Percentiles rank a stretch among this genome's conserved stretches.
Evolutionary conservation across 2,113 vertebrate genomes (phyloP).

Genomic region (Notarius lentiginosus): DNA sequence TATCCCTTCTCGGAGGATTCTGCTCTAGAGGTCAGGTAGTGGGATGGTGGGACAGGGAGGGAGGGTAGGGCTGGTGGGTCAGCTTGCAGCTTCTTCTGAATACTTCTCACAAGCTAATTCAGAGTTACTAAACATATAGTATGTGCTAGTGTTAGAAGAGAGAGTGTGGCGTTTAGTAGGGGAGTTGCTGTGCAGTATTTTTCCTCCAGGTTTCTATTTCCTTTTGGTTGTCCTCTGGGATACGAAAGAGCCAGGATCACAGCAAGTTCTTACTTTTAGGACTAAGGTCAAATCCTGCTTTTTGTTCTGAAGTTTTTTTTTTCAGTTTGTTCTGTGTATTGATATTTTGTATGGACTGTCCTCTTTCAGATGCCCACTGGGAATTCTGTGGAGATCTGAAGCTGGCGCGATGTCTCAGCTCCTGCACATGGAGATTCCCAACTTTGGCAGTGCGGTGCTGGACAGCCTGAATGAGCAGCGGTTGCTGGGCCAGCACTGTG

Average conservation of each 20-base stretch:
- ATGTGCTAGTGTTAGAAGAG: conserved; percentile 44
- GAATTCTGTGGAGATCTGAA: conserved; percentile 54
- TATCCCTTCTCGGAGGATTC: conserved; percentile 53
- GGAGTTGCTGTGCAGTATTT: conserved; percentile 56
- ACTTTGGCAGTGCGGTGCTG: conserved; percentile 92
- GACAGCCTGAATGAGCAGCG: conserved; percentile 94
- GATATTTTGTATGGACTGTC: conserved; percentile 28
- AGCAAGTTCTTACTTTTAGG: conserved; percentile 35
- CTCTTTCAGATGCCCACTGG: conserved; percentile 75
- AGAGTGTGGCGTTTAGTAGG: conserved; percentile 40
- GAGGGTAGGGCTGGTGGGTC: conserved; percentile 45
- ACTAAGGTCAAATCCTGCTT: conserved; percentile 24
- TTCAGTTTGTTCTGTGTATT: conserved; percentile 1
- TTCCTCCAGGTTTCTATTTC: conserved; percentile 44
- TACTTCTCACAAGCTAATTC: conserved; percentile 48
- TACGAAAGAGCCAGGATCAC: conserved; percentile 25
- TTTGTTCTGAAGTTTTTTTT: conserved; percentile 26
- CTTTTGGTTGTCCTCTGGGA: conserved; percentile 37
- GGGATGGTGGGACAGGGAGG: conserved; percentile 43
- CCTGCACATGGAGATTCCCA: conserved; percentile 94
- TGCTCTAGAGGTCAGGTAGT: conserved; percentile 57
- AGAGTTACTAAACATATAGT: conserved; percentile 52
- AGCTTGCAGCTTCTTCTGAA: conserved; percentile 54
- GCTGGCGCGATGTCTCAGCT: conserved; percentile 80
- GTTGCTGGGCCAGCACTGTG: conserved; percentile 92